Percentiles rank a stretch among this genome's conserved stretches.
These are phyloP conservation scores for Saguinus imperator DNA, from an alignment of 2,113 vertebrate genomes.

Conservation along the genomic window DNA sequence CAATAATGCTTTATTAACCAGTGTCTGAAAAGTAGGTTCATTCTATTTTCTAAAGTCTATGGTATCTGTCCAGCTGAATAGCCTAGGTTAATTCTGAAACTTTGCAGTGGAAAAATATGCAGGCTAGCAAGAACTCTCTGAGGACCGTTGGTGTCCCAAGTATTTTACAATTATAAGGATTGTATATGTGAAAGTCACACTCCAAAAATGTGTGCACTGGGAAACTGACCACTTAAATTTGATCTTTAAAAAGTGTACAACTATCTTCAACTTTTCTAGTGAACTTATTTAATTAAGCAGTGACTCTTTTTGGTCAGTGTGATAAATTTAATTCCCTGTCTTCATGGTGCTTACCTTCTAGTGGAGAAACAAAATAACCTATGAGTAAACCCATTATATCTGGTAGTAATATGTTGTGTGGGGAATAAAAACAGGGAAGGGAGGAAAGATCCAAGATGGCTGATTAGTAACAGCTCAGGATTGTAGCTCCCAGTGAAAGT, in stretches of 20 bases:
- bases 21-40: not conserved
- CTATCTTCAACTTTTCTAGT: not conserved
- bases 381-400: not conserved
- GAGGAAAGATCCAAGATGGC: not conserved
- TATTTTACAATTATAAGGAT: not conserved
- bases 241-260: not conserved
- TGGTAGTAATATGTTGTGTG: not conserved
- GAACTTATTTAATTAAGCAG: not conserved
- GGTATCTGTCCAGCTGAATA: not conserved
- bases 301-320: not conserved
- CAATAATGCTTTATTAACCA: not conserved
- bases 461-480: no score
- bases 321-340: not conserved
- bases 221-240: not conserved
- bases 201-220: not conserved
- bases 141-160: slow-evolving; percentile 3
- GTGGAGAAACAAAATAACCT: not conserved
- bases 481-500: no score
- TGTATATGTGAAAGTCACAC: not conserved
- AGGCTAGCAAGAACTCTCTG: not conserved
- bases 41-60: not conserved
- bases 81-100: not conserved
- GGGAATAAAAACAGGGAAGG: not conserved
- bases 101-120: not conserved
- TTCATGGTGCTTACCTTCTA: not conserved